A percentile compares a stretch with the other conserved stretches of the same genome.
Conservation (phyloP, 1,140 invertebrate species). For the Aphaenogaster ashmeadi region DNA sequence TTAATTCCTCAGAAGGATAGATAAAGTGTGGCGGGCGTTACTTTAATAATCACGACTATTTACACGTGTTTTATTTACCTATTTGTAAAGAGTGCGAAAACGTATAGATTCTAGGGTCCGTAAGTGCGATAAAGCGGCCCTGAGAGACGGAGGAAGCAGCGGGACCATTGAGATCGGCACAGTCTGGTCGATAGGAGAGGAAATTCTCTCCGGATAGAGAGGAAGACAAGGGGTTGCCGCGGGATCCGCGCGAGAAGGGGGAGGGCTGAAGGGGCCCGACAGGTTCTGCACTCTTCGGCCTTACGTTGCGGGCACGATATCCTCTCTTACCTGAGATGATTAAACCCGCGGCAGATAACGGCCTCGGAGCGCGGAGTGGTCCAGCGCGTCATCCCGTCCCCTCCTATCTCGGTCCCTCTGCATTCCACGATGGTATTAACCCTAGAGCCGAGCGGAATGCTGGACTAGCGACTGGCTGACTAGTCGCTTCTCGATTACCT, state of each 20-base stretch:
- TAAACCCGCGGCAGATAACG: conserved; percentile 27
- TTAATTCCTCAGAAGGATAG: not conserved
- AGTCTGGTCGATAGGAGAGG: not conserved
- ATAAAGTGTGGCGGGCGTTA: not conserved
- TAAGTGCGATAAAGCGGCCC: not conserved
- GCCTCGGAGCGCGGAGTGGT: not conserved
- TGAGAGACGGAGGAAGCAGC: conserved; percentile 9
- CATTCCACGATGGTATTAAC: conserved; percentile 55
- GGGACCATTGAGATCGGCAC: not conserved
- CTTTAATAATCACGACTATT: not conserved
- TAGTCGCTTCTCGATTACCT: conserved; percentile 1
- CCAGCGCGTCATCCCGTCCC: not conserved
- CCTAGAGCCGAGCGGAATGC: not conserved
- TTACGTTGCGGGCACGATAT: not conserved
- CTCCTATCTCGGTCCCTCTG: not conserved
- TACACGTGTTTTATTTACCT: not conserved
- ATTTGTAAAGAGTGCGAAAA: not conserved
- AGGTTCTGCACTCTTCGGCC: conserved; percentile 9
- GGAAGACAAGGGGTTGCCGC: not conserved
- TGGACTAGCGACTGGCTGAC: not conserved
- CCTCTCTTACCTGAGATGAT: conserved; percentile 51
- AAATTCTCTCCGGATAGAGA: not conserved
- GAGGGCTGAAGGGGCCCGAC: not conserved
- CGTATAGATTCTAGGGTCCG: not conserved
- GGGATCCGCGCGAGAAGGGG: not conserved